Base-by-base conservation (phyloP, 2,113 vertebrate species). In the Larimichthys polyactis region DNA sequence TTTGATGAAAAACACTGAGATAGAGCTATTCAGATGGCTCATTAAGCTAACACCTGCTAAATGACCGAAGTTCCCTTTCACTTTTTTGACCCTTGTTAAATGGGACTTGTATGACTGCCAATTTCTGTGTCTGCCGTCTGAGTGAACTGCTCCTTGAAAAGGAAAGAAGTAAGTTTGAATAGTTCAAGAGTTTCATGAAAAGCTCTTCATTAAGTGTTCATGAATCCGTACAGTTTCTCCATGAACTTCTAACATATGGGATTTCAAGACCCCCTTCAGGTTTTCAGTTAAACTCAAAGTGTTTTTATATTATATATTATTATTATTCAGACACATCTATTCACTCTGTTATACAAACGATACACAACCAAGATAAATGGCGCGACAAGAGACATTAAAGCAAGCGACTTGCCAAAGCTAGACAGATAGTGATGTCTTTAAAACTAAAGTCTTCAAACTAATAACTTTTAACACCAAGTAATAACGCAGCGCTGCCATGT, bases 361-460 rank as follows among this genome's bases (percentile, higher is more conserved):
- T 57, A 44, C 51, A 36, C 24, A 59, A 27, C 54, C 0, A 10
- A 68, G 19, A 76, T 40, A 27, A 46, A 79, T 4, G 14, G 36
- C 4, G 17, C 66, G 43, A 70, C 52, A 44, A 24, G 51, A 51
- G 62, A 83, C 46, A 67, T 73, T 71, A 65, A 81, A 71, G 55
- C n/a, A 40, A 70, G 36, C 29, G 15, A n/a, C 75, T 75, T 63
- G 43, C 27, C n/a, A 58, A 67, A 72, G 67, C 46, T 24, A 43
- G 67, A 67, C 11, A 48, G n/a, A 85, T 36, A 63, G 16, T 44
- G 5, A 71, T 49, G 46, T 65, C 58, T 69, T 77, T 27, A 75
- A 87, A 82, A 87, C 43, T 11, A 86, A 82, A 87, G 71, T 74
- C 82, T 71, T 88, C 54, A 74, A 70, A 78, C 73, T 72, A 70